Evolutionary conservation across 2,888 invertebrate genomes (phyloP).

Genomic region (Nymphalis polychloros): DNA sequence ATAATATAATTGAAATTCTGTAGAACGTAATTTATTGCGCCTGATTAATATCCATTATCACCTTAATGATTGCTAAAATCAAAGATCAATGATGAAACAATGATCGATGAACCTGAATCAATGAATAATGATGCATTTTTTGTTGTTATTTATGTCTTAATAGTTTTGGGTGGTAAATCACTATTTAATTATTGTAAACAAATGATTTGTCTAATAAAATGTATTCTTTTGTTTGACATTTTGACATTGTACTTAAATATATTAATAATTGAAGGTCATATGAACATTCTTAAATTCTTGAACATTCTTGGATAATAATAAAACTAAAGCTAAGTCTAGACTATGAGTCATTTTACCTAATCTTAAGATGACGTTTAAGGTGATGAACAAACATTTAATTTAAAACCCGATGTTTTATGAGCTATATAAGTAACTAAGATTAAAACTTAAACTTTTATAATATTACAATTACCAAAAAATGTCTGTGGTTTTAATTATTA

Average conservation of each 20-base stretch:
- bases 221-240: conserved; percentile 10
- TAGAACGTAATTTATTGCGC: not conserved
- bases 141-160: conserved; percentile 6
- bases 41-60: conserved; percentile 1
- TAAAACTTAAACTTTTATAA: too few species aligned
- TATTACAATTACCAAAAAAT: too few species aligned
- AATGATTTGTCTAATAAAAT: conserved; percentile 1
- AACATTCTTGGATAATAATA: too few species aligned
- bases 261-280: not conserved
- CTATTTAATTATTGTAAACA: not conserved
- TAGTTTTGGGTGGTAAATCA: not conserved
- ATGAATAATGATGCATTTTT: conserved; percentile 10
- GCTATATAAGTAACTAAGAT: not conserved
- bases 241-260: conserved; percentile 3
- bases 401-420: not conserved
- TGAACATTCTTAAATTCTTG: too few species aligned
- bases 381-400: not conserved
- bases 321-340: conserved; percentile 2
- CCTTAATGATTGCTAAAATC: conserved; percentile 2
- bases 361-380: not conserved
- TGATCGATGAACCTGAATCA: conserved; percentile 10
- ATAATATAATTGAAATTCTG: not conserved
- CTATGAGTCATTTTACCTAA: conserved; percentile 4
- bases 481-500: too few species aligned
- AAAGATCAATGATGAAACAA: not conserved